A percentile compares a stretch with the other conserved stretches of the same genome.
Evolutionary conservation across 1,140 invertebrate genomes (phyloP).

Genomic region (Saxidomus purpurata): DNA sequence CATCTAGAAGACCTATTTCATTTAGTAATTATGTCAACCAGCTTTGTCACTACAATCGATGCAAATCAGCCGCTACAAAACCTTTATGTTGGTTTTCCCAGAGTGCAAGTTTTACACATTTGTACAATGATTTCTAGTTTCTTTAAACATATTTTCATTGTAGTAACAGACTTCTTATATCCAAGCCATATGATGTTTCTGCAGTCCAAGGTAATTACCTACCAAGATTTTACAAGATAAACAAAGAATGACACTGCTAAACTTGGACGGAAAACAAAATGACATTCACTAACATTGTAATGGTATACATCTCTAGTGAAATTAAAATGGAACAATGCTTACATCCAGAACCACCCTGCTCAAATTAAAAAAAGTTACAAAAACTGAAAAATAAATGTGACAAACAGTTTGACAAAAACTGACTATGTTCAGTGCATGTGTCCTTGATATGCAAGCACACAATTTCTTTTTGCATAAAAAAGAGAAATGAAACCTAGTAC

Average conservation of each 20-base stretch:
- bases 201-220: background rate
- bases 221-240: background rate
- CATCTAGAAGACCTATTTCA: no score
- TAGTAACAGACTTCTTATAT: background rate
- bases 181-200: background rate
- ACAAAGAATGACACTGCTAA: background rate
- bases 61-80: no score
- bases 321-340: background rate
- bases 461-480: background rate
- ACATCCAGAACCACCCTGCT: background rate
- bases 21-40: no score
- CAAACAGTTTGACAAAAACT: background rate
- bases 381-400: background rate
- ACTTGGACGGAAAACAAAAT: constrained; percentile 49
- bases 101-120: no score
- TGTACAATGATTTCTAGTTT: no score
- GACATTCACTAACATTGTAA: constrained; percentile 28
- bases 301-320: background rate
- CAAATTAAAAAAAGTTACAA: background rate
- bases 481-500: no score
- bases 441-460: background rate
- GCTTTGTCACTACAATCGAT: no score
- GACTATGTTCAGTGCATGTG: background rate
- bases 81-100: no score
- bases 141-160: no score